These are phyloP conservation scores for Microcebus murinus DNA, from an alignment of 2,113 vertebrate species.

Conservation along the genomic window DNA sequence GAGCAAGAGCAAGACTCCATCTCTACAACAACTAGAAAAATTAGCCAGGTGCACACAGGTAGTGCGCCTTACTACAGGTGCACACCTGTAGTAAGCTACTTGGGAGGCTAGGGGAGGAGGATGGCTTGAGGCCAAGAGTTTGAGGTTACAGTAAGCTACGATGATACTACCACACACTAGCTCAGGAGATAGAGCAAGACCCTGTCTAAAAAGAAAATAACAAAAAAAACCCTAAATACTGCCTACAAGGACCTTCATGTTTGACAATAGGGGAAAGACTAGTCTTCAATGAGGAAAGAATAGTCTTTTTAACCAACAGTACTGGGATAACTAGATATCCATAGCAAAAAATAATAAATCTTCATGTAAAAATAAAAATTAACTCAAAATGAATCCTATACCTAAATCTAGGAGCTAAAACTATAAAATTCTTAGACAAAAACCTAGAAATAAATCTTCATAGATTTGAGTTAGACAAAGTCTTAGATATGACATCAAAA, in stretches of 20 bases:
- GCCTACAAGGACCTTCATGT: neutral
- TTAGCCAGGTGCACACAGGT: no score
- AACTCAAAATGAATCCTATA: neutral
- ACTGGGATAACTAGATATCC: neutral
- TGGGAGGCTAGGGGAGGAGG: no score
- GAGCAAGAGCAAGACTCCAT: no score
- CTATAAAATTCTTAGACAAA: neutral
- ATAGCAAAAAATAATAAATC: neutral
- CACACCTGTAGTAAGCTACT: no score
- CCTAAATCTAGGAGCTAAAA: neutral
- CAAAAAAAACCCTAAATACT: neutral
- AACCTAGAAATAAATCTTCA: neutral
- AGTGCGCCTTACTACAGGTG: no score
- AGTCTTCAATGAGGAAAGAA: neutral
- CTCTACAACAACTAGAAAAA: no score
- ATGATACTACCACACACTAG: no score
- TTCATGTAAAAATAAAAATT: conserved; percentile 16
- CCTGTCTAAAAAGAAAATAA: no score
- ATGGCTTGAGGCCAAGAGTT: no score
- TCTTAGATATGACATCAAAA: neutral
- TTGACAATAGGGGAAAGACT: neutral
- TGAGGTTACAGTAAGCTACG: no score
- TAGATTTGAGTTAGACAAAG: neutral
- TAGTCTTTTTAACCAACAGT: neutral
- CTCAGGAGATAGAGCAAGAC: no score